A percentile compares a stretch with the other conserved stretches of the same genome.
Evolutionary conservation across 1,140 invertebrate genomes (phyloP).

Genomic region (Leptopilina clavipes): DNA sequence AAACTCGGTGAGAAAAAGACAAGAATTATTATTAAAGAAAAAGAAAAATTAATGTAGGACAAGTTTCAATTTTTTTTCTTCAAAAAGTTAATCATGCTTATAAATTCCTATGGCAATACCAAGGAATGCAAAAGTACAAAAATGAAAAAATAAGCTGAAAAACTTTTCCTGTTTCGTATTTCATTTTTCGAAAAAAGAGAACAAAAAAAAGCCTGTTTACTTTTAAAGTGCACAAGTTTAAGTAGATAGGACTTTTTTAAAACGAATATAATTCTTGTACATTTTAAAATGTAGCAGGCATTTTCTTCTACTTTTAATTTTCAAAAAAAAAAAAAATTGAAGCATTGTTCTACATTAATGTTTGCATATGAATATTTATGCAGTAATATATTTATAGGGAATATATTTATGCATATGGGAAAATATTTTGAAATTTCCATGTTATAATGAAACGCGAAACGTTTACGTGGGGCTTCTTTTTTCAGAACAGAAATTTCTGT

Average conservation of each 20-base stretch:
- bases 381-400: constrained; percentile 22
- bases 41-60: constrained; percentile 29
- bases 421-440: constrained; percentile 33
- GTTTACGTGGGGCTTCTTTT: constrained; percentile 30
- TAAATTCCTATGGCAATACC: not conserved
- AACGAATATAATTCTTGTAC: not conserved
- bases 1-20: not conserved
- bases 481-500: not conserved
- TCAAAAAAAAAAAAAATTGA: not conserved
- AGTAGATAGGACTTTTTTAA: constrained; percentile 1
- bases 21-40: not conserved
- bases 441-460: not conserved
- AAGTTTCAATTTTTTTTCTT: constrained; percentile 1
- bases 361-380: constrained; percentile 21
- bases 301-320: not conserved
- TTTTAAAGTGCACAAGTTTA: constrained; percentile 9
- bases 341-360: constrained; percentile 18
- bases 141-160: not conserved
- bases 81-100: not conserved
- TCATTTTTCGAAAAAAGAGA: not conserved
- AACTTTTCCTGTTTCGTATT: too few species aligned
- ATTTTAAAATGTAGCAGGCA: constrained; percentile 6
- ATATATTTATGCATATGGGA: constrained; percentile 21
- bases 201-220: not conserved
- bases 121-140: constrained; percentile 25